Conservation (phyloP, 2,113 vertebrate genomes). For the Atlantisia rogersi region DNA sequence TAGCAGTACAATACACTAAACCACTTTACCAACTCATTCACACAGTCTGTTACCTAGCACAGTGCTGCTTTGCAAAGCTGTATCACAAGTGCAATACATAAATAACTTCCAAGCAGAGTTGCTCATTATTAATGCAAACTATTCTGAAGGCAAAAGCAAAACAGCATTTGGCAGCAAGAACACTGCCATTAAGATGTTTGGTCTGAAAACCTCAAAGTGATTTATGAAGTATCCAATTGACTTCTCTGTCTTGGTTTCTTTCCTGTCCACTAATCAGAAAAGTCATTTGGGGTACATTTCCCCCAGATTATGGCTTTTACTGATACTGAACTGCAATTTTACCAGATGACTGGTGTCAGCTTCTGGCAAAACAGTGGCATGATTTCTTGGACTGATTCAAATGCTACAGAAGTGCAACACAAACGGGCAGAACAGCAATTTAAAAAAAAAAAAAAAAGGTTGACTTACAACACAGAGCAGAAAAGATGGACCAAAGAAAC, state of each 20-base stretch:
- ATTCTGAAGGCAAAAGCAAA: slow-evolving; percentile 43
- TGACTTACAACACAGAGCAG: background rate
- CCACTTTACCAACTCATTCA: background rate
- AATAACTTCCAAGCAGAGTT: slow-evolving; percentile 8
- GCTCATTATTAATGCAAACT: slow-evolving; percentile 62
- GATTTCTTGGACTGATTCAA: slow-evolving; percentile 28
- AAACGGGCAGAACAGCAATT: background rate
- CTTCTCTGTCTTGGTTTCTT: background rate
- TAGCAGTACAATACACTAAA: background rate
- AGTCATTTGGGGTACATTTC: slow-evolving; percentile 39
- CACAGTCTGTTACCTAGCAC: background rate
- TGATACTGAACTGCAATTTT: slow-evolving; percentile 2
- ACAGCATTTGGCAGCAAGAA: slow-evolving; percentile 46
- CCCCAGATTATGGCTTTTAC: slow-evolving; percentile 25
- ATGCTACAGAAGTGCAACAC: background rate
- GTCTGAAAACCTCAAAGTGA: slow-evolving; percentile 51
- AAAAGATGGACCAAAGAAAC: background rate
- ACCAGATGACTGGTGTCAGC: slow-evolving; percentile 38
- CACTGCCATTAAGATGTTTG: background rate
- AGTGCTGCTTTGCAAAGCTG: background rate
- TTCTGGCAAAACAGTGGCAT: background rate
- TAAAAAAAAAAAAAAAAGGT: background rate
- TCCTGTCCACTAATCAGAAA: slow-evolving; percentile 45
- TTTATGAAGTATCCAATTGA: slow-evolving; percentile 18
- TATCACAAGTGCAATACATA: background rate